Evolutionary conservation across 2,888 invertebrate genomes (phyloP).

Genomic region (Harpalus rubripes): DNA sequence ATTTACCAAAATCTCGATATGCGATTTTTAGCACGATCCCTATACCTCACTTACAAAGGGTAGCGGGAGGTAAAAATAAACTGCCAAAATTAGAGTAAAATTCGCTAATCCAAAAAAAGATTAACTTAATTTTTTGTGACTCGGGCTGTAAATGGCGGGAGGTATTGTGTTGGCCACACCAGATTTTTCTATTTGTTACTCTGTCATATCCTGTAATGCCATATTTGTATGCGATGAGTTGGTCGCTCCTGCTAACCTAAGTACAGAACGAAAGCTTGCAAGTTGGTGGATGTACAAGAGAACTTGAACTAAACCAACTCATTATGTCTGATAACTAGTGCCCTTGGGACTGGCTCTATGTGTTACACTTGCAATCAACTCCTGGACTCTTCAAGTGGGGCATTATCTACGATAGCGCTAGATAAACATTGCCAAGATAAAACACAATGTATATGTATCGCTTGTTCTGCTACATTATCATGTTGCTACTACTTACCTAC

Average conservation of each 20-base stretch:
- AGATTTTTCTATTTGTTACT: background rate
- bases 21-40: too few species aligned
- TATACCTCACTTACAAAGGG: too few species aligned
- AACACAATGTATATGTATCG: background rate
- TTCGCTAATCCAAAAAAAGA: too few species aligned
- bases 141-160: too few species aligned
- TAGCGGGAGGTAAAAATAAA: too few species aligned
- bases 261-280: constrained; percentile 9
- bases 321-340: constrained; percentile 42
- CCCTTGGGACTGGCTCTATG: constrained; percentile 15
- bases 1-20: too few species aligned
- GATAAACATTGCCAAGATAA: constrained; percentile 3
- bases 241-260: background rate
- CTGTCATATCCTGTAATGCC: background rate
- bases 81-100: too few species aligned
- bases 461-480: background rate
- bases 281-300: constrained; percentile 7
- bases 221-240: background rate
- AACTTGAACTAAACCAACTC: constrained; percentile 41
- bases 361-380: constrained; percentile 27
- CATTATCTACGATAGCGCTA: background rate
- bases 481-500: background rate
- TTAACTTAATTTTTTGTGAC: too few species aligned
- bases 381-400: constrained; percentile 6
- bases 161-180: background rate